Evolutionary conservation across 2,888 invertebrate species (phyloP), one percentile per base, ranked within the genome.

Genomic region (Drosophila affinis): DNA sequence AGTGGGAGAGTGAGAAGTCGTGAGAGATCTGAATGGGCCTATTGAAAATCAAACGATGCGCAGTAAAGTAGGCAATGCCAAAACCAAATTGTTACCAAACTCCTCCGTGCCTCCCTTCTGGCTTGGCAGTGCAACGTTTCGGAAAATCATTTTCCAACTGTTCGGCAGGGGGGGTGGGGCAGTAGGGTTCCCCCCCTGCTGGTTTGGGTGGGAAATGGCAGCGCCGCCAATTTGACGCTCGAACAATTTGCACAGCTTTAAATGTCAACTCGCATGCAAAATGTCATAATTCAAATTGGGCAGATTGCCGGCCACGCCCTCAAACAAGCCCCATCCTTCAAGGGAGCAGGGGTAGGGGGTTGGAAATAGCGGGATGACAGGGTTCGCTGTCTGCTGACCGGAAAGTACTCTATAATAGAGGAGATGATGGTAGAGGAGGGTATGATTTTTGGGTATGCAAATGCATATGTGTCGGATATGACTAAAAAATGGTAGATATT

Each of bases 211-310:
- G 24, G 64, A 61, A 75, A 75, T 81, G 82, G 82, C 82, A 85
- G 77, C 77, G 88, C 82, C 77, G 88, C 82, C 88, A 83, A 87
- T 83, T 83, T 88, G 78, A 88, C 87, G 87, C 87, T 83, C 62
- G 84, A 88, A 88, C 84, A 83, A 88, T 88, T 86, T 88, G 84
- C 88, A 77, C 83, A 86, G 88, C 83, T 88, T 88, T 82, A 82
- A 88, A 82, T 83, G 82, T 88, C 88, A 86, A 70, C 83, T 86
- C 83, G 76, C 74, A 79, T 83, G 87, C 88, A 79, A 86, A 83
- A 88, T 88, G 87, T 83, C 82, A 83, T 88, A 83, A 83, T 79
- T 83, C 82, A 88, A 83, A 83, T 71, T 54, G 71, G 74, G 57
- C 52, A 47, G 52, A 24, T 44, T 32, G 39, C 61, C 51, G 12